Base-by-base conservation (phyloP, 2,113 vertebrate species). In the Scytalopus superciliaris region DNA sequence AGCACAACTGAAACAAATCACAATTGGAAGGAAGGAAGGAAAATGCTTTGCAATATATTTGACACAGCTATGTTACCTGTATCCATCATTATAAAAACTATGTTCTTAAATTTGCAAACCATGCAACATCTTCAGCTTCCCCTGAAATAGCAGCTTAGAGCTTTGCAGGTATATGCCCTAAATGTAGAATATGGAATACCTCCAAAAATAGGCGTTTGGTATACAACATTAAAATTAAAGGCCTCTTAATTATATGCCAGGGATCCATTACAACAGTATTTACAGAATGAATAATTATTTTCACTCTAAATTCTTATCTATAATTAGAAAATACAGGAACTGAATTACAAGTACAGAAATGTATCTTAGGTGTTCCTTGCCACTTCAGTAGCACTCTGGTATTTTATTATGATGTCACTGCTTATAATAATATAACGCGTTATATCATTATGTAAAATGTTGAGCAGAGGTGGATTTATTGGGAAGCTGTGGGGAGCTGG, bases 301-400 rank as follows among this genome's bases (percentile, higher is more conserved):
- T 96, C 66, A 72, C 72, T 94, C 91, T 84, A 96, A 97, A 96
- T 90, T 80, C 94, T 97, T 97, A 96, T 95, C 94, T 97, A 27
- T 93, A 97, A 95, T 95, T 97, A 87, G 93, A 95, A 96, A 90
- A 95, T 53, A 79, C 76, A 81, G 80, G 85, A 93, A 87, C 90
- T 69, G 94, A 78, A 92, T 96, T 89, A 68, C 80, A 87, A 94
- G 76, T 37, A 57, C 52, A 92, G 91, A 91, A 90, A 89, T 15
- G 8, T 86, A 56, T 96, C 93, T 90, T 60, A 90, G 92, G 90
- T 97, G 92, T 94, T 95, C 86, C 86, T 89, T 64, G 85, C 84
- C 88, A 57, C 92, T 95, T 84, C 80, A 95, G 90, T 67, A 60
- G 80, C 88, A 28, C 69, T 94, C 76, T 8, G 14, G 68, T 75